Evolutionary conservation across 2,113 vertebrate genomes (phyloP).

Genomic region (Pteruthius melanotis): DNA sequence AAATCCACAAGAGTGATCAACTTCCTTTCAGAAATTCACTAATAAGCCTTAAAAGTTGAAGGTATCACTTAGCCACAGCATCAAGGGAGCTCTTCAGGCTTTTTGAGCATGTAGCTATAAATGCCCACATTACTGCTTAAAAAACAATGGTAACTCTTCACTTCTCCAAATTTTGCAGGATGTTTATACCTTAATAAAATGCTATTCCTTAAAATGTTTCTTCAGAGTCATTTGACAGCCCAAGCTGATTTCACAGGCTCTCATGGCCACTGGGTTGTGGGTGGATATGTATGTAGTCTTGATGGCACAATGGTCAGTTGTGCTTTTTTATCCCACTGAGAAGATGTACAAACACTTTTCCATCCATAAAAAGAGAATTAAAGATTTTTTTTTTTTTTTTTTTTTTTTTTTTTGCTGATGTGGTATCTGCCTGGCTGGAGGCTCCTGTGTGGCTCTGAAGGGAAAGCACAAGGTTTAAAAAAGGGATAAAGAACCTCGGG

Average conservation of each 20-base stretch:
- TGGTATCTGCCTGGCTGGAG: not conserved
- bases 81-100: accelerated
- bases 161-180: not conserved
- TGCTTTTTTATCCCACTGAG: not conserved
- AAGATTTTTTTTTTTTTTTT: not conserved
- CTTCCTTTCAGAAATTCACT: not conserved
- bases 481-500: not conserved
- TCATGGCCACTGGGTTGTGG: too few species aligned
- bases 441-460: not conserved
- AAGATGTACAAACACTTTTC: not conserved
- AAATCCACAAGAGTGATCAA: accelerated
- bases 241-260: not conserved
- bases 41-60: not conserved
- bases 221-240: accelerated
- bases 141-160: not conserved
- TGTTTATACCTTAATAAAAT: not conserved
- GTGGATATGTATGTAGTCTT: not conserved
- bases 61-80: accelerated
- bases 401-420: not conserved
- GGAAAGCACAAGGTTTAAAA: not conserved
- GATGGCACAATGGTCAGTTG: not conserved
- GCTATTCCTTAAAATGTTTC: not conserved
- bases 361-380: not conserved
- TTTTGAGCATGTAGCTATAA: accelerated
- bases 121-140: not conserved